Evolutionary conservation across 2,797 vertebrate genomes (phyloP).

Genomic region (Acipenser transmontanus): DNA sequence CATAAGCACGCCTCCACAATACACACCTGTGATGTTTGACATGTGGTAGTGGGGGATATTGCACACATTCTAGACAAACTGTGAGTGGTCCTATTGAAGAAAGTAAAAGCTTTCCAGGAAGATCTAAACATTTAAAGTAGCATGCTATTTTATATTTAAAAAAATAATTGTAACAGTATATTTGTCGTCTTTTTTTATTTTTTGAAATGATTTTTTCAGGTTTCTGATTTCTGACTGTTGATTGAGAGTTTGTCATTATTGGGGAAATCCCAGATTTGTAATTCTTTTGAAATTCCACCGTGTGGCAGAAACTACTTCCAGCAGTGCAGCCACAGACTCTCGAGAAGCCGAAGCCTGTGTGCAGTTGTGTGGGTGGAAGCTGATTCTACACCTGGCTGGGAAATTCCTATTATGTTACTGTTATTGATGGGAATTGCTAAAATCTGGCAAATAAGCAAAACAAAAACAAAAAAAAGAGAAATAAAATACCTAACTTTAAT

Average conservation of each 20-base stretch:
- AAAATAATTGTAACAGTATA: too few species aligned
- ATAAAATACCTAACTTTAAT: constrained; percentile 26
- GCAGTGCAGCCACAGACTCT: constrained; percentile 31
- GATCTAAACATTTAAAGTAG: too few species aligned
- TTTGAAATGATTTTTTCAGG: too few species aligned
- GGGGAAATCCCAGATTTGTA: constrained; percentile 12
- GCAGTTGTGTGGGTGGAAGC: constrained; percentile 7
- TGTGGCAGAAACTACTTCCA: not conserved
- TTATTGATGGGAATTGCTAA: constrained; percentile 41
- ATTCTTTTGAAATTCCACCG: not conserved
- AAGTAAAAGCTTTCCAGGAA: too few species aligned
- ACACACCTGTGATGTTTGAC: too few species aligned
- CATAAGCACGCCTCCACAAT: too few species aligned
- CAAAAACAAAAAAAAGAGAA: constrained; percentile 25
- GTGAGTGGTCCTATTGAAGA: too few species aligned
- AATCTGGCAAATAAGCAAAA: constrained; percentile 26
- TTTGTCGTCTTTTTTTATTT: too few species aligned
- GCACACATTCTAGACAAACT: too few species aligned
- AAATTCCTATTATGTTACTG: constrained; percentile 52
- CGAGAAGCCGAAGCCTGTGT: constrained; percentile 9
- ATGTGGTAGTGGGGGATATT: too few species aligned
- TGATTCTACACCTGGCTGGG: constrained; percentile 34
- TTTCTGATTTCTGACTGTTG: too few species aligned
- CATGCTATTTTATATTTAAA: too few species aligned
- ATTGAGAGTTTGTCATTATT: not conserved